Conservation (phyloP, 2,888 invertebrate genomes). For the Heliconius hortense region DNA sequence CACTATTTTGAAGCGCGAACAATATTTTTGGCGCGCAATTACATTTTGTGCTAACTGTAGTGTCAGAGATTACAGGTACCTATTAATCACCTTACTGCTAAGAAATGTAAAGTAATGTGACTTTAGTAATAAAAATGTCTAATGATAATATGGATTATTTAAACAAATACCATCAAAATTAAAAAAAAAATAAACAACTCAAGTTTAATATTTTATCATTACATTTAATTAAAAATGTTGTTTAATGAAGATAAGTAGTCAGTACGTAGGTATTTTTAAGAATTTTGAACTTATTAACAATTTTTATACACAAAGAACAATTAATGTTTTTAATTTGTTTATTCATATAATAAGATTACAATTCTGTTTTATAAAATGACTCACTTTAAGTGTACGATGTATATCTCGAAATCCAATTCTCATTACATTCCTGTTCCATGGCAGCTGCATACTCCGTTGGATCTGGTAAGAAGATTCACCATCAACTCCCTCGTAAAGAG, state of each 20-base stretch:
- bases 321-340: slow-evolving; percentile 3
- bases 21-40: not conserved
- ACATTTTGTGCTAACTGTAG: not conserved
- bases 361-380: slow-evolving; percentile 47
- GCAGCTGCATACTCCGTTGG: slow-evolving; percentile 85
- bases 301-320: not conserved
- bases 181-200: too few species aligned
- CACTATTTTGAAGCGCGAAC: not conserved
- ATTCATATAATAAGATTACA: not conserved
- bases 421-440: slow-evolving; percentile 87
- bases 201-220: not conserved
- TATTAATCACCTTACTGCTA: too few species aligned
- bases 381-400: slow-evolving; percentile 90
- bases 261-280: not conserved
- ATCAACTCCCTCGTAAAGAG: slow-evolving; percentile 89
- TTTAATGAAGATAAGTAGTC: not conserved
- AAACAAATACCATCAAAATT: too few species aligned
- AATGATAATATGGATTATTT: not conserved
- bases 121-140: not conserved
- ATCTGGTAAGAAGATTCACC: slow-evolving; percentile 89
- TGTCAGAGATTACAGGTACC: too few species aligned
- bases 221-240: not conserved
- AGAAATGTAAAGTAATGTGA: not conserved
- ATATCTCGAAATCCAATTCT: slow-evolving; percentile 91
- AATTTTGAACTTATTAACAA: not conserved